These are phyloP conservation scores for Coelopa pilipes DNA, from an alignment of 2,888 invertebrate genomes.

Conservation along the genomic window DNA sequence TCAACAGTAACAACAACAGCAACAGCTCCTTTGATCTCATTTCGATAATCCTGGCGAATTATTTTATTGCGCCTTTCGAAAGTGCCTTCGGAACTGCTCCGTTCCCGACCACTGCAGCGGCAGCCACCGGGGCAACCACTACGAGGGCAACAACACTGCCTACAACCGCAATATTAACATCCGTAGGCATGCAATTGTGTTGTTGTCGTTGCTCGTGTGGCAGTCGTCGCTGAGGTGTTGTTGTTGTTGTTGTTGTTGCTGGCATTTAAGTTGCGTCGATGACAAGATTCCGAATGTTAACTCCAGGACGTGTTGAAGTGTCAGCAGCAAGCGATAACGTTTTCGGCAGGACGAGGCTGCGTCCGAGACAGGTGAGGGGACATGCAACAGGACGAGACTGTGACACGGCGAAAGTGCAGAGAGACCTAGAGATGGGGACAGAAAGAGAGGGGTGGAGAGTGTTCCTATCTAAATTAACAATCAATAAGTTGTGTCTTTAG, in stretches of 20 bases:
- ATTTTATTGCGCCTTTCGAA: constrained; percentile 27
- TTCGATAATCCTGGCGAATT: constrained; percentile 36
- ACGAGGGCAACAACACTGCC: constrained; percentile 1
- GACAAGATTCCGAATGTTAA: constrained; percentile 34
- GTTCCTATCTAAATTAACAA: too few species aligned
- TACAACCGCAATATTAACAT: constrained; percentile 9
- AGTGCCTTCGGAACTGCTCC: background rate
- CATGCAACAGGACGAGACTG: background rate
- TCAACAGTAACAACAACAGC: constrained; percentile 16
- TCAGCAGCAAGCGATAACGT: constrained; percentile 30
- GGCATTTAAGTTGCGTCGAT: constrained; percentile 33
- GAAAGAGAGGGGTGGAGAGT: too few species aligned
- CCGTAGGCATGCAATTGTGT: constrained; percentile 23
- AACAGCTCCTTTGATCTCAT: constrained; percentile 29
- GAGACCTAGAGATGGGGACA: too few species aligned
- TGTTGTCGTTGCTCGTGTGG: background rate
- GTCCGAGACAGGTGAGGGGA: background rate
- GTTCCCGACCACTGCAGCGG: constrained; percentile 4
- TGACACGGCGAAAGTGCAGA: background rate
- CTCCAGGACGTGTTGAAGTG: constrained; percentile 29
- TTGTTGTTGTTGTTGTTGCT: background rate
- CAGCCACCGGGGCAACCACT: background rate
- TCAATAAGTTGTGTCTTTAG: too few species aligned
- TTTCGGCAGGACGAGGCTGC: too few species aligned
- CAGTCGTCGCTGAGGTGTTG: too few species aligned